Conservation (phyloP, 2,113 vertebrate species). For the Lasiurus cinereus region DNA sequence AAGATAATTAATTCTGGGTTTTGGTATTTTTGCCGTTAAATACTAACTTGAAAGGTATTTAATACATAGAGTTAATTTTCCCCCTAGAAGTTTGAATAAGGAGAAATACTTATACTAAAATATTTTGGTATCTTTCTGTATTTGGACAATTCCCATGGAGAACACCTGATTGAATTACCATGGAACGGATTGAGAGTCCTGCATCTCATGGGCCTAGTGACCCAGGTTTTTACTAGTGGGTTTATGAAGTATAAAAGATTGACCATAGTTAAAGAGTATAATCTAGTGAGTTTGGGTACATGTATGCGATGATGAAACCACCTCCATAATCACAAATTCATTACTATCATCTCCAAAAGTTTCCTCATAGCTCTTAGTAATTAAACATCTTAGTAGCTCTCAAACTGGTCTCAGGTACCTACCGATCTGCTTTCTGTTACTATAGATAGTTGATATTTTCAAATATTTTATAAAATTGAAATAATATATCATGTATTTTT, state of each 20-base stretch:
- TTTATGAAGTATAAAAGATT: not conserved
- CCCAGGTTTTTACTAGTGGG: not conserved
- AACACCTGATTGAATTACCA: not conserved
- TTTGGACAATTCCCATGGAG: not conserved
- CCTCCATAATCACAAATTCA: not conserved
- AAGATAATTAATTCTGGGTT: not conserved
- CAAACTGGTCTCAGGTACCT: not conserved
- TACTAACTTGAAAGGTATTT: conserved; percentile 6
- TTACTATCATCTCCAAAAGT: not conserved
- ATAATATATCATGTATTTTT: not conserved
- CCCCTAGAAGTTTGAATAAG: not conserved
- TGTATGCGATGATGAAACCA: not conserved
- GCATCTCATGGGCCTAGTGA: not conserved
- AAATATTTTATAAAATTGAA: not conserved
- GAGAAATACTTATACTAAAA: not conserved
- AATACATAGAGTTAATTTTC: not conserved
- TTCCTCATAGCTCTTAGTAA: not conserved
- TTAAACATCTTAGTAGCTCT: not conserved
- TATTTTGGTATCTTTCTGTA: conserved; percentile 16
- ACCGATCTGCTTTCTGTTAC: not conserved
- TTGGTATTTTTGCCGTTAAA: not conserved
- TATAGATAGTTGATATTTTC: not conserved
- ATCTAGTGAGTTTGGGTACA: not conserved
- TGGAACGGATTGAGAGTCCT: not conserved
- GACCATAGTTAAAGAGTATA: not conserved